Evolutionary conservation across 2,113 vertebrate genomes (phyloP), one percentile per base, ranked within the genome.

Genomic region (Oceanites oceanicus): DNA sequence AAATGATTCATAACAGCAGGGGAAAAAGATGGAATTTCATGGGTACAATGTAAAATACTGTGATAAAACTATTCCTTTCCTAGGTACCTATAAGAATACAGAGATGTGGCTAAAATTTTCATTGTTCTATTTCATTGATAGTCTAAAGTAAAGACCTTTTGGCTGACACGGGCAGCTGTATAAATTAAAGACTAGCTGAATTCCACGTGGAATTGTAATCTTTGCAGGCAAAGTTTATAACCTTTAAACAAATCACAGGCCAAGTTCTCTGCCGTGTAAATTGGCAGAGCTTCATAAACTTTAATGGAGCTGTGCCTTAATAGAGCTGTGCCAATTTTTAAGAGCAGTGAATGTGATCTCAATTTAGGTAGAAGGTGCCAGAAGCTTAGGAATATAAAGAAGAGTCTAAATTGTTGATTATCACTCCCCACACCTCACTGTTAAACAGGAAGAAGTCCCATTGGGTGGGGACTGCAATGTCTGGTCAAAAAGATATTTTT

Each of bases 261-360:
- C 68, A 58, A 42, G 42, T 83, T 88, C 88, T 86, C 29, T 94
- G 79, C 78, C 66, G 45, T 62, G 91, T 45, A 71, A 73, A 86
- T 88, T 94, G 91, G 67, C 92, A 96, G 63, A 88, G 71, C 74
- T 92, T 93, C 85, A 63, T 77, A 62, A 90, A 88, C 86, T 71
- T 93, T 77, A 73, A 62, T 83, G 85, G 87, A 89, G 36, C 73
- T 82, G 55, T 50, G 55, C 49, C 80, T 84, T 73, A 58, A 34
- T 85, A 81, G 82, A 88, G 3, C 66, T 3, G 4, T 63, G 85
- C 63, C 85, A 93, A 42, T 32, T 73, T 72, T 73, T 53, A 77
- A 34, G 42, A 94, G 63, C 55, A 59, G 29, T 34, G 75, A 88
- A 71, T 11, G 9, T 66, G 71, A 56, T 62, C 63, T 82, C 67